A percentile compares a stretch with the other conserved stretches of the same genome.
Conservation (phyloP, 2,113 vertebrate genomes). For the Phyllopteryx taeniolatus region DNA sequence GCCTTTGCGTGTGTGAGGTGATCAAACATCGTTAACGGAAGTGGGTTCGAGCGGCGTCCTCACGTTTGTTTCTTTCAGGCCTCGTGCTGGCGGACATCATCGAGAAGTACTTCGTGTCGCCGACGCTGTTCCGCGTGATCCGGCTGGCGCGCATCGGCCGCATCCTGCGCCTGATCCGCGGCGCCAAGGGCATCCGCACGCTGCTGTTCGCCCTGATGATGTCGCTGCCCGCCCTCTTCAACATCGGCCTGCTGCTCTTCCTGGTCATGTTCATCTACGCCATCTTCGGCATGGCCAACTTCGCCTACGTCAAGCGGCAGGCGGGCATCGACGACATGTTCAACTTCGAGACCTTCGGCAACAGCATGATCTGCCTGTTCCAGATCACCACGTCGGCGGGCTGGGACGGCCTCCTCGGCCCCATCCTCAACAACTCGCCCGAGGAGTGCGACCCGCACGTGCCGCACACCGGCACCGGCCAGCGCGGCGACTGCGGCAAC, state of each 20-base stretch:
- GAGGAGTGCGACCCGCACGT: conserved; percentile 84
- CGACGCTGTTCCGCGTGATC: conserved; percentile 94
- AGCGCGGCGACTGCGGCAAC: conserved; percentile 89
- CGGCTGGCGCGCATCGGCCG: conserved; percentile 93
- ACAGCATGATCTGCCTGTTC: conserved; percentile 98
- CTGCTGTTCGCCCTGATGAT: conserved; percentile 98
- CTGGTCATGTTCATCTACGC: conserved; percentile 99
- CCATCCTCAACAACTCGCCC: conserved; percentile 91
- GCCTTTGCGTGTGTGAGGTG: conserved; percentile 3
- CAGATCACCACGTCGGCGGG: conserved; percentile 97
- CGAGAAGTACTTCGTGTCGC: conserved; percentile 97
- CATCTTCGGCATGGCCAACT: conserved; percentile 98
- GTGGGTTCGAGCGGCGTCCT: background rate
- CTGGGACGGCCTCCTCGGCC: conserved; percentile 93
- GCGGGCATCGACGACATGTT: conserved; percentile 95
- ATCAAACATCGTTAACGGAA: background rate
- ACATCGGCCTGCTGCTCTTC: conserved; percentile 94
- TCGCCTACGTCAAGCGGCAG: conserved; percentile 92
- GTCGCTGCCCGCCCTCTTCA: conserved; percentile 95
- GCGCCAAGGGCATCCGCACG: conserved; percentile 95
- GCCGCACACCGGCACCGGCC: conserved; percentile 78
- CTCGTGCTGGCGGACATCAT: conserved; percentile 97
- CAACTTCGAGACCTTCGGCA: conserved; percentile 96
- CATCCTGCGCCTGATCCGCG: conserved; percentile 89
- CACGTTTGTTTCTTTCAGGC: conserved; percentile 65